A percentile compares a stretch with the other conserved stretches of the same genome.
Conservation (phyloP, 2,113 vertebrate species). For the Leptobrachium ailaonicum region DNA sequence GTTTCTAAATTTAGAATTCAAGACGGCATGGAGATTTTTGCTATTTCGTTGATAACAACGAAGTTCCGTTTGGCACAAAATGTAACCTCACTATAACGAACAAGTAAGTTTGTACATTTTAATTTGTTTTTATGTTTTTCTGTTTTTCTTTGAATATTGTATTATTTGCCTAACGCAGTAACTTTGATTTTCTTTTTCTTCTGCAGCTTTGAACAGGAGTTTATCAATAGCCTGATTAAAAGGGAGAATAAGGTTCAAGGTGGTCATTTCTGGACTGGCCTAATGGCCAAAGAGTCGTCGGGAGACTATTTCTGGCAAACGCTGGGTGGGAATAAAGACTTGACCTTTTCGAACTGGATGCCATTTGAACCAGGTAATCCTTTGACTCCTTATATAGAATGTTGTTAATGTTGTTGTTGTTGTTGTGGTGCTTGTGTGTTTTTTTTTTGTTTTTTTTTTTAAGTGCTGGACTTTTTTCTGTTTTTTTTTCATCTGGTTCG, state of each 20-base stretch:
- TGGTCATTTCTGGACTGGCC: slow-evolving; percentile 85
- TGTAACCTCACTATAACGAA: slow-evolving; percentile 86
- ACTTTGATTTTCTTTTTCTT: slow-evolving; percentile 15
- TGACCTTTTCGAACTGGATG: slow-evolving; percentile 88
- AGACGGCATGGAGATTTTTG: slow-evolving; percentile 84
- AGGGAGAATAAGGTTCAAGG: slow-evolving; percentile 64
- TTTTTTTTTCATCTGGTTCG: too few relatives aligned
- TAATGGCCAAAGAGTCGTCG: slow-evolving; percentile 75
- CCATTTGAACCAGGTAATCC: slow-evolving; percentile 77
- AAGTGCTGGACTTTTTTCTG: too few relatives aligned
- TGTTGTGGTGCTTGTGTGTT: too few relatives aligned
- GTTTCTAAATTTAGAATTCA: slow-evolving; percentile 75
- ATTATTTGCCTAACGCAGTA: neutral
- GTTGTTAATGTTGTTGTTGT: too few relatives aligned
- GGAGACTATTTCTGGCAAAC: slow-evolving; percentile 85
- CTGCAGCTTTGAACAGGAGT: slow-evolving; percentile 92
- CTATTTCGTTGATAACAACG: slow-evolving; percentile 72
- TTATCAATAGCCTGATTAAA: slow-evolving; percentile 81
- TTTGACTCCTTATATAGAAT: neutral
- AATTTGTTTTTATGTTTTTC: neutral
- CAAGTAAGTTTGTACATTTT: slow-evolving; percentile 67
- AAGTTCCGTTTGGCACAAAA: slow-evolving; percentile 76
- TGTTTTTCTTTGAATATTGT: neutral
- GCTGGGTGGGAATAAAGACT: slow-evolving; percentile 55
- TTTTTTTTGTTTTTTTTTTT: too few relatives aligned